Evolutionary conservation across 2,888 invertebrate species (phyloP), one percentile per base, ranked within the genome.

Genomic region (Pogonocherus hispidulus): DNA sequence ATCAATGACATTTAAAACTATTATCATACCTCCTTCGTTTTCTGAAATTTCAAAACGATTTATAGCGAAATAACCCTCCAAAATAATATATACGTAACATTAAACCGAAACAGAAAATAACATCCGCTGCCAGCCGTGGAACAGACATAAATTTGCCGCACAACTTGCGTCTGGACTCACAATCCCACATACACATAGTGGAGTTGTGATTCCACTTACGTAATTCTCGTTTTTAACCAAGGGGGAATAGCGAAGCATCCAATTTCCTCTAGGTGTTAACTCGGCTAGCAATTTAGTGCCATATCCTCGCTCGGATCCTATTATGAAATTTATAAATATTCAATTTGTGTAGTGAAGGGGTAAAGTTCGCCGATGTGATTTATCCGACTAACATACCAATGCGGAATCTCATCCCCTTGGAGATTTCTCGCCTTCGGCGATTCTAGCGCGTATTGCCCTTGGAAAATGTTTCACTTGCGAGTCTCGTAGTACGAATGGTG

Each of bases 311-410:
- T 14, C 37, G 62, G 59, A 69, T 65, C 65, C 60, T 56, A 69
- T 69, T 59, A 63, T 56, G 55, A 35, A 44, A 59, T 68, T 68
- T 68, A 68, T 68, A 68, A 68, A 68, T 68, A 68, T 68, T 68
- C 68, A 68, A 68, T 68, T 64, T 60, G 64, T 54, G 67, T 64
- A 67, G 66, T 56, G 67, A 63, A 55, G 63, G 66, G 67, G 23
- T 49, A 55, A 62, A 56, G 63, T 62, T 62, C 55, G 47, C 41
- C 27, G 62, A 56, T 51, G 67, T 67, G 67, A 67, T 67, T 67
- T 67, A 67, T 67, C 51, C 27, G 67, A 22, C 49, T 54, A 41
- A 32, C 66, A 59, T 59, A 59, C 35, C 49, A 52, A 23, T 19
- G 47, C 49, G 62, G 46, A 52, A 66, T 66, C 52, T 51, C 22